Evolutionary conservation across 2,797 vertebrate genomes (phyloP).

Genomic region (Crocodylus rhombifer): DNA sequence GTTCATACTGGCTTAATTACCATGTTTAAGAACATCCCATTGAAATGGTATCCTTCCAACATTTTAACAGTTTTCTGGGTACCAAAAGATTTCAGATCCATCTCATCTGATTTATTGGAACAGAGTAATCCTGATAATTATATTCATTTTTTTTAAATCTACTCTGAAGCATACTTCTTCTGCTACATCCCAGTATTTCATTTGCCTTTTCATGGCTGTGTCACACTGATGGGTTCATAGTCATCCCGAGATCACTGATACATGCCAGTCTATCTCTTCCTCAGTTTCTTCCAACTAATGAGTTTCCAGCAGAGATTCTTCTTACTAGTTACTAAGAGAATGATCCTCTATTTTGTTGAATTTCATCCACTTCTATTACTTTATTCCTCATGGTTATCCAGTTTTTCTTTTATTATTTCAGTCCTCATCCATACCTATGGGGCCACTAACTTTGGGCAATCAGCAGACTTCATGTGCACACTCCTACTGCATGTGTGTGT

Average conservation of each 20-base stretch:
- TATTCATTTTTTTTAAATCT: too few species aligned
- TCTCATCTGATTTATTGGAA: neutral
- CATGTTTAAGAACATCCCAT: neutral
- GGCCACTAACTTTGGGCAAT: neutral
- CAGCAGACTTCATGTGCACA: neutral
- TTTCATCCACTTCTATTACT: neutral
- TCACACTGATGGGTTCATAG: neutral
- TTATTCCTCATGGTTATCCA: neutral
- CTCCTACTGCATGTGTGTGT: neutral
- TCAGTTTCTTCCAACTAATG: neutral
- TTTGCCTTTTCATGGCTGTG: neutral
- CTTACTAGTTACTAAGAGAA: neutral
- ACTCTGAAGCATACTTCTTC: neutral
- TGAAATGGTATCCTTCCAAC: neutral
- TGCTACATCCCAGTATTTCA: neutral
- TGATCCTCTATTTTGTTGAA: neutral
- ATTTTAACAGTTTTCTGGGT: neutral
- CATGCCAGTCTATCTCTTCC: neutral
- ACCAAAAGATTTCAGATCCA: neutral
- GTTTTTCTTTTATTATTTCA: neutral
- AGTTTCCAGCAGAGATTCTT: neutral
- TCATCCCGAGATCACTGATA: accelerated
- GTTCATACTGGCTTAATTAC: neutral
- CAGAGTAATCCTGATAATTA: neutral
- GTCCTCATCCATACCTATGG: neutral